phyloP scores from a whole-genome alignment of 2,797 vertebrate species.

The Peromyscus aztecus region DNA sequence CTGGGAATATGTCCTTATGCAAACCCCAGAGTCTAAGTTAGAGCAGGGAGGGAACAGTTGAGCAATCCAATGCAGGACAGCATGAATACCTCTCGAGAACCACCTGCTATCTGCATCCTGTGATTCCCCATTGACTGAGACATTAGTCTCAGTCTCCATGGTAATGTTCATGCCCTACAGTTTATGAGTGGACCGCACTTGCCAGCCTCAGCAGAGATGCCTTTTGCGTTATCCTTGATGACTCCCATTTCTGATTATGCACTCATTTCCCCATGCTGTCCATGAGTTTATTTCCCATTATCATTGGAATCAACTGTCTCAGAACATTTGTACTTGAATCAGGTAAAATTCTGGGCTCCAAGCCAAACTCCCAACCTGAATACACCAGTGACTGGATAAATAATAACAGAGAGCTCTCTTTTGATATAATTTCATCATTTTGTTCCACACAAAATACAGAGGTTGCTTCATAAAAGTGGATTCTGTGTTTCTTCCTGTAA shows the following conservation, averaged over 20 bases:
- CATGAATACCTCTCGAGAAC: not conserved
- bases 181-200: not conserved
- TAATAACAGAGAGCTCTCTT: slow-evolving; percentile 48
- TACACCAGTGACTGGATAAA: slow-evolving; percentile 36
- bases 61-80: not conserved
- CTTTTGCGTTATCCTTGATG: not conserved
- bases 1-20: not conserved
- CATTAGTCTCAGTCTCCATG: not conserved
- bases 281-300: slow-evolving; percentile 6
- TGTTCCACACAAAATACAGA: slow-evolving; percentile 43
- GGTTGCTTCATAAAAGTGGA: not conserved
- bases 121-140: not conserved
- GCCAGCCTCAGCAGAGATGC: not conserved
- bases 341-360: slow-evolving; percentile 48
- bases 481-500: slow-evolving; percentile 48
- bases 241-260: not conserved
- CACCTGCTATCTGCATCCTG: not conserved
- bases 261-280: slow-evolving; percentile 23
- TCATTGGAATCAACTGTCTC: slow-evolving; percentile 1
- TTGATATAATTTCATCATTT: slow-evolving; percentile 27
- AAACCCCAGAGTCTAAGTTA: not conserved
- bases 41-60: not conserved
- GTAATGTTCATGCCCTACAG: not conserved
- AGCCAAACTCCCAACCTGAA: slow-evolving; percentile 54
- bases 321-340: slow-evolving; percentile 8